Base-by-base conservation (phyloP, 2,888 invertebrate species). In the Xanthia togata region DNA sequence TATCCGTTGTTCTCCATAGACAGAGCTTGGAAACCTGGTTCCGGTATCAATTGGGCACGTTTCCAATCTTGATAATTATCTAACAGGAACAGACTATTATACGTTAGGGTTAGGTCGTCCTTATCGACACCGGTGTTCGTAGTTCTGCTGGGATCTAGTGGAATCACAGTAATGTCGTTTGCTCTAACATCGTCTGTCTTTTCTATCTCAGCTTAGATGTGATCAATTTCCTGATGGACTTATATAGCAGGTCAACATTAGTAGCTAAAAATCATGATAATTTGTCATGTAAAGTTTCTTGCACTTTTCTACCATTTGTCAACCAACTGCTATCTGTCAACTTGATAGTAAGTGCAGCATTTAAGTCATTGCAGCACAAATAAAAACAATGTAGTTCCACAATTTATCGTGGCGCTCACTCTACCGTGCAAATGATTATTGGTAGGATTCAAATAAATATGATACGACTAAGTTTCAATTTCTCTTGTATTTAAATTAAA, bases 31-130 rank as follows among this genome's bases (percentile, higher is more conserved):
- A 26, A 38, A 59, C 44, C 44, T 35, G 59, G 31, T 81, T 38
- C 72, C 78, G 68, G 63, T 82, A 64, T 69, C 70, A 71, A 71
- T 71, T 82, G 78, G 80, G 80, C 80, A 77, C 71, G 63, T 72
- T 71, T 77, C 82, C 80, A 81, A 81, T 81, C 81, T 78, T 47
- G 80, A 77, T 81, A 82, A 82, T 68, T 77, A 53, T 78, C 47
- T 23, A 4, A 47, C 59, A 81, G 63, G 71, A 82, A 79, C 26
- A 17, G 53, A 14, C 67, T 59, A 63, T 77, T 81, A 68, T 26
- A 77, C 31, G 38, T 68, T 53, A 11, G 20, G 5, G 38, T 68
- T 53, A 11, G 20, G 5, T 63, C 31, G 23, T 71, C 44, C 60
- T 70, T 81, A 72, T 78, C 71, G n/a, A 70, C 23, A 4, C 20